These are phyloP conservation scores for Brachymystax lenok DNA, from an alignment of 2,797 vertebrate species.

Conservation along the genomic window DNA sequence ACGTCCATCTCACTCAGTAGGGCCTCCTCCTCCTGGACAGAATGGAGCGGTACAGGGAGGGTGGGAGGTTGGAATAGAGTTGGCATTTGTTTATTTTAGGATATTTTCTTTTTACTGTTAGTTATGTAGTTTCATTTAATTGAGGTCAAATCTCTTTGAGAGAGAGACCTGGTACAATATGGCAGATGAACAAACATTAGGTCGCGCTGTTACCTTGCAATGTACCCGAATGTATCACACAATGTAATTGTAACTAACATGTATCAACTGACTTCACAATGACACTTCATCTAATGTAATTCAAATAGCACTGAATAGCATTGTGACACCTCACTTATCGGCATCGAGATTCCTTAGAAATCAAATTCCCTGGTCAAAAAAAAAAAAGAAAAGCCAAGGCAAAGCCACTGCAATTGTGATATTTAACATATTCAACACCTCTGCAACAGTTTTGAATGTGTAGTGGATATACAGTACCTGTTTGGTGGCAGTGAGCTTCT, in stretches of 20 bases:
- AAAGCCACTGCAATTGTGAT: background rate
- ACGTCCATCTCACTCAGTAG: conserved; percentile 92
- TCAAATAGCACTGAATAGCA: too few species aligned
- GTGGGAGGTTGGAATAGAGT: background rate
- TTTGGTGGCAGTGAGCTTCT: conserved; percentile 90
- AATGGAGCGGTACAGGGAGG: background rate
- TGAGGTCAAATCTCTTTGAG: background rate
- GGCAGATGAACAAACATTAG: too few species aligned
- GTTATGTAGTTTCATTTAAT: background rate
- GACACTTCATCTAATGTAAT: too few species aligned
- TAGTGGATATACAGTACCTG: conserved; percentile 73
- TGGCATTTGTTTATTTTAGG: background rate
- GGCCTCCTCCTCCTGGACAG: conserved; percentile 85
- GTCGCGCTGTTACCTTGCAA: too few species aligned
- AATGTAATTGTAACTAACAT: too few species aligned
- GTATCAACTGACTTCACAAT: too few species aligned
- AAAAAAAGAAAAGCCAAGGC: too few species aligned
- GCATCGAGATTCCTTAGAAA: too few species aligned
- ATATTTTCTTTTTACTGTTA: background rate
- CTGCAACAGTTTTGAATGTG: background rate
- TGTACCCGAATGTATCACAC: too few species aligned
- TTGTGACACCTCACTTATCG: too few species aligned
- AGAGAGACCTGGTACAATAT: too few species aligned
- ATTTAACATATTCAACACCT: background rate
- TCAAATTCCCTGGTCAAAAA: too few species aligned